These are phyloP conservation scores for Pan paniscus DNA, from an alignment of 2,113 vertebrate genomes.

Conservation along the genomic window DNA sequence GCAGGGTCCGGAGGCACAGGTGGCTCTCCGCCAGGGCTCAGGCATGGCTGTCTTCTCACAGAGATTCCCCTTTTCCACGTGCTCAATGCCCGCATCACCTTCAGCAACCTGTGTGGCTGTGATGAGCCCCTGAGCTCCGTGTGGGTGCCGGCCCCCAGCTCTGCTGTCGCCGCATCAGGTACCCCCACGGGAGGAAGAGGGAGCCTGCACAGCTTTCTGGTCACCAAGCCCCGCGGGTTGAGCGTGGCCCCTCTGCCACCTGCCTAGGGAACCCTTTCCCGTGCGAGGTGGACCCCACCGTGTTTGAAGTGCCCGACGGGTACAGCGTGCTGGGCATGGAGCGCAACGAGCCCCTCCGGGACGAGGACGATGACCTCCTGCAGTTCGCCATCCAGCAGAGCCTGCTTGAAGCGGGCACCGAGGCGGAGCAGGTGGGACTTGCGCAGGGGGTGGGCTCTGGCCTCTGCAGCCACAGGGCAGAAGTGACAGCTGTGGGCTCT, in stretches of 20 bases:
- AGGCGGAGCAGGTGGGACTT: conserved; percentile 91
- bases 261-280: conserved; percentile 85
- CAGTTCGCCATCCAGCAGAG: conserved; percentile 98
- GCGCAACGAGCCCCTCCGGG: conserved; percentile 92
- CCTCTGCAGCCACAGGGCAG: not conserved
- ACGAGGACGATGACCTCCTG: conserved; percentile 94
- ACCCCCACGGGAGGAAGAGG: conserved; percentile 21
- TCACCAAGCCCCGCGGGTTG: not conserved
- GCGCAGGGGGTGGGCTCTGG: not conserved
- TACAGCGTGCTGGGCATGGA: conserved; percentile 93
- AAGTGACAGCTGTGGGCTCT: not conserved
- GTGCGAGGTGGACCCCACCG: conserved; percentile 92
- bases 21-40: not conserved
- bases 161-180: conserved; percentile 82
- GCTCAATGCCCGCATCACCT: conserved; percentile 97
- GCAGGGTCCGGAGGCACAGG: not conserved
- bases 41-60: conserved; percentile 64
- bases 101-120: conserved; percentile 96
- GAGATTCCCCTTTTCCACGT: conserved; percentile 98
- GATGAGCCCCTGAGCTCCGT: conserved; percentile 90
- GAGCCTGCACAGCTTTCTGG: not conserved
- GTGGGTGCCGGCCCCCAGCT: conserved; percentile 68
- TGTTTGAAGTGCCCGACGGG: conserved; percentile 93
- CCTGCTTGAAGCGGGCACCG: conserved; percentile 93
- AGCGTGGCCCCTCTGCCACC: not conserved